These are phyloP conservation scores for Pholis gunnellus DNA, from an alignment of 2,113 vertebrate genomes.

Conservation along the genomic window DNA sequence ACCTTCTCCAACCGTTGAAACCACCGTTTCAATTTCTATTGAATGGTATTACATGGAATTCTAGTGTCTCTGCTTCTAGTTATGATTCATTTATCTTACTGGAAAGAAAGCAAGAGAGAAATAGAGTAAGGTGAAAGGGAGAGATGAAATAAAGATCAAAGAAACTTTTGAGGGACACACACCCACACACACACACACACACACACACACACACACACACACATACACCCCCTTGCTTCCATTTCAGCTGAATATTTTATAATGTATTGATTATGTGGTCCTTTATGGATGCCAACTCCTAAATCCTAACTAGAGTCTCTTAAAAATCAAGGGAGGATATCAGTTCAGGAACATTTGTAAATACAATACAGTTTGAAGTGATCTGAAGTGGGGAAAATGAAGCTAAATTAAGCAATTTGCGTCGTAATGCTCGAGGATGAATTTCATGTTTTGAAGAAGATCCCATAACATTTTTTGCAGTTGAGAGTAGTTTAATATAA, in stretches of 20 bases:
- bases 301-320: neutral
- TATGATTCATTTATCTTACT: slow-evolving; percentile 16
- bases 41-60: neutral
- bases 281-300: neutral
- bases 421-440: neutral
- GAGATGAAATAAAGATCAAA: slow-evolving; percentile 55
- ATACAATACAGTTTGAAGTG: neutral
- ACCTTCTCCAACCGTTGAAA: neutral
- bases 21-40: neutral
- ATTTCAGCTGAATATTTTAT: slow-evolving; percentile 68
- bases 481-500: slow-evolving; percentile 18
- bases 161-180: slow-evolving; percentile 24
- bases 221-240: neutral
- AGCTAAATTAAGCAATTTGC: slow-evolving; percentile 7
- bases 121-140: slow-evolving; percentile 19
- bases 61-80: neutral
- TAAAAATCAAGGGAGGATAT: slow-evolving; percentile 11
- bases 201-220: slow-evolving; percentile 19
- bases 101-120: neutral
- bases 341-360: slow-evolving; percentile 2
- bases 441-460: slow-evolving; percentile 4
- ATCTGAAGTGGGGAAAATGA: neutral
- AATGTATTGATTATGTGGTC: slow-evolving; percentile 60
- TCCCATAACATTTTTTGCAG: neutral
- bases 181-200: slow-evolving; percentile 13